Evolutionary conservation across 2,888 invertebrate genomes (phyloP).

Genomic region (Ochlodes sylvanus): DNA sequence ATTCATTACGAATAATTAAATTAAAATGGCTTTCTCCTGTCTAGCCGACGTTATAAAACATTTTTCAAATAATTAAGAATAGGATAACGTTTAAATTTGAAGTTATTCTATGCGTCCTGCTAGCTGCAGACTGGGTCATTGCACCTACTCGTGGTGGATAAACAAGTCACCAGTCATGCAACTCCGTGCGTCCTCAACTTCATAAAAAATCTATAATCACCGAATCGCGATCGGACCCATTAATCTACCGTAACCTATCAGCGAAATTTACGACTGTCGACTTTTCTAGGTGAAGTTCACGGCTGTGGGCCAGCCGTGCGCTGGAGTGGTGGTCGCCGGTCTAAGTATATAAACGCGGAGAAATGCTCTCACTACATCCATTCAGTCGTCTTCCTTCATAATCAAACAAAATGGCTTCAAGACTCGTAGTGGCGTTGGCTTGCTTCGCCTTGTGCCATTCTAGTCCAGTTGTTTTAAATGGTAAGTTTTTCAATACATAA

Average conservation of each 20-base stretch:
- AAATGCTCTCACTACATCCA: slow-evolving; percentile 82
- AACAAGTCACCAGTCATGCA: slow-evolving; percentile 37
- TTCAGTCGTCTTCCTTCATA: slow-evolving; percentile 62
- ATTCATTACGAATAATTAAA: no score
- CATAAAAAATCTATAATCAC: slow-evolving; percentile 42
- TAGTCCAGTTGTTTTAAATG: slow-evolving; percentile 68
- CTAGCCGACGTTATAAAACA: no score
- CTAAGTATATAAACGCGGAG: slow-evolving; percentile 76
- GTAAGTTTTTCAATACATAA: slow-evolving; percentile 54
- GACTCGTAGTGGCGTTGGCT: slow-evolving; percentile 67
- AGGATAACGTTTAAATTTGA: no score
- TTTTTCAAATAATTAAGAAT: no score
- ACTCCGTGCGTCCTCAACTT: slow-evolving; percentile 37
- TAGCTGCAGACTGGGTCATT: slow-evolving; percentile 47
- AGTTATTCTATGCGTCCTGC: background rate
- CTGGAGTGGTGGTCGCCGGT: slow-evolving; percentile 58
- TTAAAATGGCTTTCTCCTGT: no score
- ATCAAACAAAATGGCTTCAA: slow-evolving; percentile 68
- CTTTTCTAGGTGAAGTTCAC: slow-evolving; percentile 76
- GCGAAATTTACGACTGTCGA: slow-evolving; percentile 69
- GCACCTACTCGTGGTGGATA: slow-evolving; percentile 42
- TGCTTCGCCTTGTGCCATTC: slow-evolving; percentile 67
- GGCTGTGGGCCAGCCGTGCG: slow-evolving; percentile 63
- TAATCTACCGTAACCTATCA: slow-evolving; percentile 72
- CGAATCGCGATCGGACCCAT: slow-evolving; percentile 51